Percentiles rank a stretch among this genome's conserved stretches.
These are phyloP conservation scores for Dinocampus coccinellae DNA, from an alignment of 2,888 invertebrate species.

Conservation along the genomic window DNA sequence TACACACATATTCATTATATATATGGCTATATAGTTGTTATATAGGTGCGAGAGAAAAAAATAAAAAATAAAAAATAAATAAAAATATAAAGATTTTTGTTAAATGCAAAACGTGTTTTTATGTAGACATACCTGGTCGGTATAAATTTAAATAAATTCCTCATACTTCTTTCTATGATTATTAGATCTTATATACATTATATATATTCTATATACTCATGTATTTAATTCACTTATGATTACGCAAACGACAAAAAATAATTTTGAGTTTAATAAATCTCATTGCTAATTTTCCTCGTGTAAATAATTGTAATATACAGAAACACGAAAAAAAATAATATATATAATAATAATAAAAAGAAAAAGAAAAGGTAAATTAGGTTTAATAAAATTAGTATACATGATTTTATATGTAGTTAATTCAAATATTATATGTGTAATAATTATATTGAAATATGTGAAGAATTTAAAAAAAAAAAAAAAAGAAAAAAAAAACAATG, in stretches of 20 bases:
- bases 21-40: not conserved
- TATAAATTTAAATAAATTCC: conserved; percentile 17
- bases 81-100: conserved; percentile 17
- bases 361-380: not conserved
- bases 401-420: not conserved
- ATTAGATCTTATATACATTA: conserved; percentile 16
- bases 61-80: no score
- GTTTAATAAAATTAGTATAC: not conserved
- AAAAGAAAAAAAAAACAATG: not conserved
- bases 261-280: not conserved
- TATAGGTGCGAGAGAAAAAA: not conserved
- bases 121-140: not conserved
- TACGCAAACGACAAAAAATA: conserved; percentile 12
- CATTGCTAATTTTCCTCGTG: conserved; percentile 6
- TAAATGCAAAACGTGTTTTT: conserved; percentile 14
- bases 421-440: not conserved
- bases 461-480: not conserved
- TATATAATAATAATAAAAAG: not conserved
- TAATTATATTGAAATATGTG: not conserved
- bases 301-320: conserved; percentile 1
- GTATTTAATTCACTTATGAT: not conserved
- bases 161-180: conserved; percentile 4
- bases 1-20: not conserved
- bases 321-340: no score
- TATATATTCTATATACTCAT: not conserved